Evolutionary conservation across 1,140 invertebrate species (phyloP), one percentile per base, ranked within the genome.

Genomic region (Gryllus bimaculatus): DNA sequence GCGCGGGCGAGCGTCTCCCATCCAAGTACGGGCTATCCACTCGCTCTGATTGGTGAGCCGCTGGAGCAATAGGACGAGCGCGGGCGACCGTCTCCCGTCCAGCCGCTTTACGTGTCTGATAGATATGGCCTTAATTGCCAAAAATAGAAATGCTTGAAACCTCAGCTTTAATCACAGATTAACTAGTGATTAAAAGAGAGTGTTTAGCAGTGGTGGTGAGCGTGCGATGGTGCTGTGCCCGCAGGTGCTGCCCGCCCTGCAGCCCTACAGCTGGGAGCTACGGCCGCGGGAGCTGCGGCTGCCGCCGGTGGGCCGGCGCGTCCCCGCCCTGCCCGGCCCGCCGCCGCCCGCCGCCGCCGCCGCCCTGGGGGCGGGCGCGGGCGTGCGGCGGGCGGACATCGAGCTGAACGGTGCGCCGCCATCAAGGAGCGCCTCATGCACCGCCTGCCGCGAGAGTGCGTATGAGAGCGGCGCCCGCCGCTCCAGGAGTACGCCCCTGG

Each of bases 371-470:
- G 83, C 83, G 74, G 82, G 83, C 77, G 48, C 0, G 74, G 66
- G 76, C 76, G 47, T 83, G 82, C 84, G 13, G 47, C 15, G 73
- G 47, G 74, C 76, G 10, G 82, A 81, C 74, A 18, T 81, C 20
- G 84, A 84, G 84, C 86, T 91, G 79, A 90, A 91, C 84, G 92
- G 92, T n/a, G n/a, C 7, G 89, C 92, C 83, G 91, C 91, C 80
- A 93, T 93, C 84, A 93, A 93, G 83, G 90, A 92, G 84, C 89
- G 91, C 82, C 87, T 93, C 8, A 91, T 93, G 86, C 91, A 91
- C 84, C 90, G 91, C 83, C 89, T 93, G 82, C 92, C 92, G 6
- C 92, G 93, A 85, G 92, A 91, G 82, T 93, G 92, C 85, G 92
- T 93, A 78, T 92, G 91, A 89, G 80, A 20, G 54, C 54, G 54